Evolutionary conservation across 64 coral and sea anemone species (phyloP), one percentile per base, ranked within the genome.

Genomic region (Montipora foliosa): DNA sequence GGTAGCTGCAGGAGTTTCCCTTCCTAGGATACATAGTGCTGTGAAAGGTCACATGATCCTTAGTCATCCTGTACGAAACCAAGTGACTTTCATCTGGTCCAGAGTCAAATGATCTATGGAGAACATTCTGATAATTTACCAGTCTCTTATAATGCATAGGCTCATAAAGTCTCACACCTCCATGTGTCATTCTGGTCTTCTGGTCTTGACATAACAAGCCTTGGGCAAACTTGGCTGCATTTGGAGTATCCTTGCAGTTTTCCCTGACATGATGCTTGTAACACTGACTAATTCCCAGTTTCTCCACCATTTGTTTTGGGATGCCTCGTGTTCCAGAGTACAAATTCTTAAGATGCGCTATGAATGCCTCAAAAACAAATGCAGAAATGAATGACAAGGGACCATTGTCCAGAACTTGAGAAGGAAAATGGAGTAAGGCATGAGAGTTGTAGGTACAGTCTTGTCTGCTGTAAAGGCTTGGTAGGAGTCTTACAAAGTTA

Each of bases 331-430:
- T 12, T 12, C 60, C 60, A 64, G 3, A 12, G 13, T 12, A 64
- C 60, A 64, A 12, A 15, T 12, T 74, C 68, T 96, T 92, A n/a
- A 96, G 66, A 44, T 92, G 95, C n/a, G 84, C 90, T 6, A 96
- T 57, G 84, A 92, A 89, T 11, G 95, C 76, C 57, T 95, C 94
- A 89, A 95, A 95, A 3, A 92, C 76, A 80, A 95, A 95, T 9
- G 89, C 62, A 59, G 90, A 96, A 45, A 89, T 7, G 13, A 64
- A 4, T 12, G 13, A 12, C 60, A 64, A 64, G 60, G 86, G 95
- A 13, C 95, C 90, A 90, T 96, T 90, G 60, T 20, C 72, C 79
- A 80, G 89, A 5, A 96, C 95, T 86, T 96, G 95, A 21, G 84
- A 48, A 79, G 79, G 70, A 29, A 96, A 64, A 70, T 96, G 95